Evolutionary conservation across 2,797 vertebrate genomes (phyloP).

Genomic region (Myotis myotis): DNA sequence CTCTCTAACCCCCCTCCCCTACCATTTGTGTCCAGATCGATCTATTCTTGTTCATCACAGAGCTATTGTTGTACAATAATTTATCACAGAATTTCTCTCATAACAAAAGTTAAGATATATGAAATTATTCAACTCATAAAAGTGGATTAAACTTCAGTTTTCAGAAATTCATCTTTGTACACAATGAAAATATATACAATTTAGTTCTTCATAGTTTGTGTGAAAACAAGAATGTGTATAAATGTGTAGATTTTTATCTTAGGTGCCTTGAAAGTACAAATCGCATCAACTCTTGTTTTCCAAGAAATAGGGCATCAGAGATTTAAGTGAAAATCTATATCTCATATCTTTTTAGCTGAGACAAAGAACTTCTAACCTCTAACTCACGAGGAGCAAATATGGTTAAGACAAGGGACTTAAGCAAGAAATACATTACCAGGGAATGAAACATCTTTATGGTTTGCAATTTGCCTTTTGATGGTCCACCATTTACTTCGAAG

Average conservation of each 20-base stretch:
- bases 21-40: too few relatives aligned
- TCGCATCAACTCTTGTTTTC: neutral
- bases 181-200: slow-evolving; percentile 4
- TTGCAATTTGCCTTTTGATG: slow-evolving; percentile 98
- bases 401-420: slow-evolving; percentile 35
- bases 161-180: slow-evolving; percentile 14
- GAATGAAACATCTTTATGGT: slow-evolving; percentile 98
- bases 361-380: slow-evolving; percentile 27
- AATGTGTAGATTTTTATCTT: neutral
- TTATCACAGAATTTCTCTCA: neutral
- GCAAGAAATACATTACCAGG: slow-evolving; percentile 85
- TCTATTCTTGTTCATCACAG: too few relatives aligned
- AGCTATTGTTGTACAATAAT: neutral
- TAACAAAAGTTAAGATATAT: neutral
- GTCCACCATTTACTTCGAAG: slow-evolving; percentile 99
- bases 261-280: slow-evolving; percentile 6
- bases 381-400: neutral
- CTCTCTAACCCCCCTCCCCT: too few relatives aligned
- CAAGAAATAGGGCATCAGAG: neutral
- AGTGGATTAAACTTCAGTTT: slow-evolving; percentile 25
- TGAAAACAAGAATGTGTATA: neutral
- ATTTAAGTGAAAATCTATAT: neutral
- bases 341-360: neutral
- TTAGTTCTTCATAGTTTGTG: slow-evolving; percentile 3
- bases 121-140: slow-evolving; percentile 1